phyloP scores from a whole-genome alignment of 2,888 invertebrate species.

The Steromphala cineraria region DNA sequence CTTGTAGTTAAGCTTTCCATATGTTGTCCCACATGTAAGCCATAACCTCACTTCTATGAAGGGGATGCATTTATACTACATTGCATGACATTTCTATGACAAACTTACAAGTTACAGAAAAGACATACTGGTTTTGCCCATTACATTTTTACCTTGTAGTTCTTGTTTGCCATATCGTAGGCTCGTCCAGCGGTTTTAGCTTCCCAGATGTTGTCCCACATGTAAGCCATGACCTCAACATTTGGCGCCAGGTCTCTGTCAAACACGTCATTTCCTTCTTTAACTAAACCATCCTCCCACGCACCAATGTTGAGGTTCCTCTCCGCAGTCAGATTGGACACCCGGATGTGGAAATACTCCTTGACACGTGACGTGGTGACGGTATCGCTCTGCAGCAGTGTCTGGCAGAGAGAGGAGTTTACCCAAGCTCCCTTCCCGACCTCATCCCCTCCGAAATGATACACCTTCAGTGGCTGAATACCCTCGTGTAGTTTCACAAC shows the following conservation, averaged over 20 bases:
- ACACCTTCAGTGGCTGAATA: slow-evolving; percentile 58
- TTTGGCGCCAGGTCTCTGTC: slow-evolving; percentile 26
- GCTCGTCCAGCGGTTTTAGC: slow-evolving; percentile 50
- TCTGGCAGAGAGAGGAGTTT: slow-evolving; percentile 59
- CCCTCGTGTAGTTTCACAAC: slow-evolving; percentile 37
- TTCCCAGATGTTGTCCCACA: slow-evolving; percentile 67
- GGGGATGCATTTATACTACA: no score
- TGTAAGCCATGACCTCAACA: slow-evolving; percentile 55
- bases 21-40: slow-evolving; percentile 66
- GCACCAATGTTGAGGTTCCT: slow-evolving; percentile 40
- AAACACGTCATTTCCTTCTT: slow-evolving; percentile 27
- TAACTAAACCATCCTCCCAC: slow-evolving; percentile 60
- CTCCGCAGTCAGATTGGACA: background rate
- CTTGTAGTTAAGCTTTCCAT: slow-evolving; percentile 66
- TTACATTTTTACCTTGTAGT: slow-evolving; percentile 58
- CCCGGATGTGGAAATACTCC: slow-evolving; percentile 23
- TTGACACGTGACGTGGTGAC: slow-evolving; percentile 23
- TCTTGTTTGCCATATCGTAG: slow-evolving; percentile 65
- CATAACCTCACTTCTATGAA: no score
- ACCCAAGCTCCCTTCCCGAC: slow-evolving; percentile 65
- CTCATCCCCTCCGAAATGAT: slow-evolving; percentile 73
- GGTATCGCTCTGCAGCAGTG: slow-evolving; percentile 29
- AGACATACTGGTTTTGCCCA: no score
- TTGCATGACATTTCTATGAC: no score
- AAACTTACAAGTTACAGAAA: no score